These are phyloP conservation scores for Aethina tumida DNA, from an alignment of 1,140 invertebrate genomes.

Conservation along the genomic window DNA sequence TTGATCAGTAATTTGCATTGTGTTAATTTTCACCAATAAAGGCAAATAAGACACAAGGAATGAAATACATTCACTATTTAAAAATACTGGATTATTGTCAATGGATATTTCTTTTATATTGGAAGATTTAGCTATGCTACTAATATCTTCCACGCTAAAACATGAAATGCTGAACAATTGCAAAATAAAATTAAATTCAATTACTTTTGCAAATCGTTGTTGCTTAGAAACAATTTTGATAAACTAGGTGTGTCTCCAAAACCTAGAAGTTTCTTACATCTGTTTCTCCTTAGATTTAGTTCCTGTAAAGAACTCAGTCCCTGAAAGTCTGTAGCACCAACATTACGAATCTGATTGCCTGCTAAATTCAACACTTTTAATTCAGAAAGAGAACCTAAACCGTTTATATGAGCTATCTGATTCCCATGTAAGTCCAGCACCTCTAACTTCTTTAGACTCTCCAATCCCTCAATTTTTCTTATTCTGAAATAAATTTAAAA, in stretches of 20 bases:
- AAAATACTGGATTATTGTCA: conserved; percentile 74
- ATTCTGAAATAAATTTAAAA: conserved; percentile 43
- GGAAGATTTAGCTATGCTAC: conserved; percentile 59
- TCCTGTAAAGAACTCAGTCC: conserved; percentile 70
- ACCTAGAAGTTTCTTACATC: conserved; percentile 66
- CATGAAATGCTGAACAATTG: conserved; percentile 14
- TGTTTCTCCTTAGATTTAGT: conserved; percentile 78
- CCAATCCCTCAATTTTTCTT: conserved; percentile 64
- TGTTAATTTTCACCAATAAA: conserved; percentile 55
- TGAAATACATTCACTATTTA: conserved; percentile 62
- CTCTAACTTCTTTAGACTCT: conserved; percentile 61
- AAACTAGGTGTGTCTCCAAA: conserved; percentile 71
- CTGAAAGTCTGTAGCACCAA: conserved; percentile 62
- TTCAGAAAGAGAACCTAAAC: conserved; percentile 49
- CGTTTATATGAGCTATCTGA: conserved; percentile 59
- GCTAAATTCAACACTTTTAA: conserved; percentile 86
- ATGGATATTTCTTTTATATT: conserved; percentile 72
- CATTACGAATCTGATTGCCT: conserved; percentile 72
- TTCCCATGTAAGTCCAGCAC: conserved; percentile 89
- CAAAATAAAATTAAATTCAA: conserved; percentile 14
- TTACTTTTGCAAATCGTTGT: conserved; percentile 74
- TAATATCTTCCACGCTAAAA: conserved; percentile 72
- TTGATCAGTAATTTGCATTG: conserved; percentile 68
- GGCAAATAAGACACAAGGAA: conserved; percentile 71
- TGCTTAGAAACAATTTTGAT: conserved; percentile 73